Evolutionary conservation across 2,113 vertebrate genomes (phyloP).

Genomic region (Trogon surrucura): DNA sequence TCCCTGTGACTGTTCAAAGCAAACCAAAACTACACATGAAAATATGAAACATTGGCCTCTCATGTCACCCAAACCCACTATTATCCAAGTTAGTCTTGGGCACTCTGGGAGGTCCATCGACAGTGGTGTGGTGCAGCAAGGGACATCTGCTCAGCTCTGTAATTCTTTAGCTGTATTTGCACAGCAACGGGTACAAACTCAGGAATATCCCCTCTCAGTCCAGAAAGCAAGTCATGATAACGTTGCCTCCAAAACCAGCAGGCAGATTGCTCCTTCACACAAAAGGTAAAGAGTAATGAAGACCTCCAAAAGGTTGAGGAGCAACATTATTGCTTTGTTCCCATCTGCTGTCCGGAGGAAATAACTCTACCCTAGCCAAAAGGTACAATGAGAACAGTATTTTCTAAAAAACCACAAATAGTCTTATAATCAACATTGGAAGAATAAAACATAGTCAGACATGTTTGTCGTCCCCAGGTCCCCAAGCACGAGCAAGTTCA

Average conservation of each 20-base stretch:
- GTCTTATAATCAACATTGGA: background rate
- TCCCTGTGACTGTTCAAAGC: background rate
- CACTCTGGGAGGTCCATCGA: accelerated
- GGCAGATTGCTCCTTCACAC: background rate
- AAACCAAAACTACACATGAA: background rate
- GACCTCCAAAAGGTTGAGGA: background rate
- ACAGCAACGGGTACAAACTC: background rate
- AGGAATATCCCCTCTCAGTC: background rate
- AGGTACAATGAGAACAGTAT: background rate
- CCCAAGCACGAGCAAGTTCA: background rate
- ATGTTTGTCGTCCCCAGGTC: background rate
- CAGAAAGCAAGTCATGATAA: background rate
- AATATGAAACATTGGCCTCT: background rate
- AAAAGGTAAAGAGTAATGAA: background rate
- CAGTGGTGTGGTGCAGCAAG: background rate
- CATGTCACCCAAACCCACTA: background rate
- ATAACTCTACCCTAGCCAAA: background rate
- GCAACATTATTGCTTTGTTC: background rate
- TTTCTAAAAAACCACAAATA: background rate
- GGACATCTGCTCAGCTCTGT: no score
- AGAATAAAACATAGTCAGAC: background rate
- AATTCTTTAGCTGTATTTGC: background rate
- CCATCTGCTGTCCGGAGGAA: background rate
- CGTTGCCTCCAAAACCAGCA: background rate
- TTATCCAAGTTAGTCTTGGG: background rate